Conservation (phyloP, 2,888 invertebrate genomes). For the Rhagonycha fulva region DNA sequence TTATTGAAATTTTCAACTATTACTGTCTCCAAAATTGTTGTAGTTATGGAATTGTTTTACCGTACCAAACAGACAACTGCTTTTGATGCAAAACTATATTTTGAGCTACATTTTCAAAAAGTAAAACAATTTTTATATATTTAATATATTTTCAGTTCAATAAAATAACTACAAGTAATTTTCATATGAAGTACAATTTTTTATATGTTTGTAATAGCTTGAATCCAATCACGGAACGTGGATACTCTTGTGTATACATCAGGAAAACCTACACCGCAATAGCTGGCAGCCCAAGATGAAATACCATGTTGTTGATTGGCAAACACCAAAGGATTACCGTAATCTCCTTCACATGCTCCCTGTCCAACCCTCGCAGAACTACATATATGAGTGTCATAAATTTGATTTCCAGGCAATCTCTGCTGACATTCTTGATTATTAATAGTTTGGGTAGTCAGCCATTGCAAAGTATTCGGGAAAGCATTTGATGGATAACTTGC, state of each 20-base stretch:
- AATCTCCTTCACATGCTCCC: neutral
- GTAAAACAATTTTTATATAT: too few species aligned
- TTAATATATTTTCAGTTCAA: too few species aligned
- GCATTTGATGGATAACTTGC: constrained; percentile 58
- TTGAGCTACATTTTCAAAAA: too few species aligned
- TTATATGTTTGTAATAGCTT: neutral
- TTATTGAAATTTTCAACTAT: too few species aligned
- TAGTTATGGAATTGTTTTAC: too few species aligned
- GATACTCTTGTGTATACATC: neutral
- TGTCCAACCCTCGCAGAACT: neutral
- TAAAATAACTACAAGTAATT: neutral
- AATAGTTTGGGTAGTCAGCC: constrained; percentile 57
- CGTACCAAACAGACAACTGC: too few species aligned
- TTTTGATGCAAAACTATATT: too few species aligned
- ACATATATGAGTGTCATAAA: neutral
- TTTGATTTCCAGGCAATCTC: neutral
- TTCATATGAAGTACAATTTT: neutral
- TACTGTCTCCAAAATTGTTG: too few species aligned
- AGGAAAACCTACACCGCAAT: constrained; percentile 2
- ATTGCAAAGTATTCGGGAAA: constrained; percentile 60
- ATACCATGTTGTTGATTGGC: neutral
- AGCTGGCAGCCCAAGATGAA: neutral
- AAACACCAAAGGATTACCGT: neutral
- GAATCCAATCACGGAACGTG: neutral
- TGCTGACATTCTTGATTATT: constrained; percentile 48